These are phyloP conservation scores for Craterocephalus amniculus DNA, from an alignment of 2,797 vertebrate species.

Conservation along the genomic window DNA sequence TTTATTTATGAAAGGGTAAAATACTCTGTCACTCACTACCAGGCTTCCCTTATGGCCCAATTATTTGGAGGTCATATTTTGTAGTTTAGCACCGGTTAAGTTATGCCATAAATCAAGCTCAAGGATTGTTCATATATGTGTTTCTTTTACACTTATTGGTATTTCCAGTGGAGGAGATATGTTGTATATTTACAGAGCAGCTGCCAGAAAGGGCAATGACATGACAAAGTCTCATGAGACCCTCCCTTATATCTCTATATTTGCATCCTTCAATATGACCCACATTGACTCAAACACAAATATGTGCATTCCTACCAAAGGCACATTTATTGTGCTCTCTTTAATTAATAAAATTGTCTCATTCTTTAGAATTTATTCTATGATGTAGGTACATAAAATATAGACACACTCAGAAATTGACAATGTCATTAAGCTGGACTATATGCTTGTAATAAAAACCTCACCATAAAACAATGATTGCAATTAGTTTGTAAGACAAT, in stretches of 20 bases:
- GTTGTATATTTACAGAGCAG: constrained; percentile 40
- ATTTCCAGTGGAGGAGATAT: constrained; percentile 38
- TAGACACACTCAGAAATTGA: too few relatives aligned
- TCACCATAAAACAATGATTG: too few relatives aligned
- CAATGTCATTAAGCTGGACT: too few relatives aligned
- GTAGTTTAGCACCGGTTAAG: constrained; percentile 48
- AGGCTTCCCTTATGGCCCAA: constrained; percentile 20
- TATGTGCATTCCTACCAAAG: neutral
- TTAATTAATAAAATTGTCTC: too few relatives aligned
- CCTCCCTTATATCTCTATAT: constrained; percentile 38
- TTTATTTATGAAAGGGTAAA: constrained; percentile 26
- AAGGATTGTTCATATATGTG: constrained; percentile 41
- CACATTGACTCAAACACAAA: constrained; percentile 1
- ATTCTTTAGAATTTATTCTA: too few relatives aligned
- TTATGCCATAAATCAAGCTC: constrained; percentile 61
- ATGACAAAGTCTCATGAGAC: constrained; percentile 43
- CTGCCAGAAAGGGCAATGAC: constrained; percentile 58
- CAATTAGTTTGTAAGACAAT: too few relatives aligned
- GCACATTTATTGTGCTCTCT: neutral
- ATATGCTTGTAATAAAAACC: too few relatives aligned
- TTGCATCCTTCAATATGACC: constrained; percentile 13
- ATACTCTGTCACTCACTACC: neutral
- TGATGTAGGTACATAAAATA: too few relatives aligned
- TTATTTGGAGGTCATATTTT: constrained; percentile 41
- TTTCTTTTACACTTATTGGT: constrained; percentile 47